Evolutionary conservation across 1,140 invertebrate genomes (phyloP).

Genomic region (Paralvinella palmiformis): DNA sequence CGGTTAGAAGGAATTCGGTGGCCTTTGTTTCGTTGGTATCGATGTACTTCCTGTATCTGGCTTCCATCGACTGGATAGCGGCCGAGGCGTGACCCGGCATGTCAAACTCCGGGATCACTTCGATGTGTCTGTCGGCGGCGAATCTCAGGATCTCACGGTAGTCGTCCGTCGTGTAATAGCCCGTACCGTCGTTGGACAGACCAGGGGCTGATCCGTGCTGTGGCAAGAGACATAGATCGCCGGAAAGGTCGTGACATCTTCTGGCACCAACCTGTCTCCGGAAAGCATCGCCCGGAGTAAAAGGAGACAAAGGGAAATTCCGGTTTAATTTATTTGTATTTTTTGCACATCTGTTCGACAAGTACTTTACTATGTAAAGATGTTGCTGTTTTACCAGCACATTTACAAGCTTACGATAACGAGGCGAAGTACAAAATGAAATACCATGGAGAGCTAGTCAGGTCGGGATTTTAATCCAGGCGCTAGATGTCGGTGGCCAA

Average conservation of each 20-base stretch:
- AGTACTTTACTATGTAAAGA: no score
- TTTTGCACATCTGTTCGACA: no score
- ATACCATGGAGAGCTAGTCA: no score
- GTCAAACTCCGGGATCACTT: conserved; percentile 45
- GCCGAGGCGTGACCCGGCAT: conserved; percentile 42
- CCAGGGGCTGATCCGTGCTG: conserved; percentile 36
- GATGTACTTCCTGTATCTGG: no score
- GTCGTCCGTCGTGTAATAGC: conserved; percentile 35
- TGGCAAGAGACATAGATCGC: conserved; percentile 27
- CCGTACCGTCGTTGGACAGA: conserved; percentile 23
- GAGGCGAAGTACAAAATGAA: no score
- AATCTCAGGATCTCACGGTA: conserved; percentile 36
- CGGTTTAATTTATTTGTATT: no score
- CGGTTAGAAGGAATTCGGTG: conserved; percentile 9
- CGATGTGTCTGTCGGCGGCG: conserved; percentile 33
- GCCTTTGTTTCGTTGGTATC: neutral
- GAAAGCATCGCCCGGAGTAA: neutral
- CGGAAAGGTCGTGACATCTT: conserved; percentile 33
- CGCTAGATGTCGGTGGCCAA: no score
- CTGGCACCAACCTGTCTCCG: conserved; percentile 35
- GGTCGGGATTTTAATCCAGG: no score
- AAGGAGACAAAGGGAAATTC: neutral
- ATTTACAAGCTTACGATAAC: no score
- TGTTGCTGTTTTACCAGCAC: no score
- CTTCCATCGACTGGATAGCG: conserved; percentile 38